Evolutionary conservation across 2,888 invertebrate species (phyloP), one percentile per base, ranked within the genome.

Genomic region (Nasonia oneida): DNA sequence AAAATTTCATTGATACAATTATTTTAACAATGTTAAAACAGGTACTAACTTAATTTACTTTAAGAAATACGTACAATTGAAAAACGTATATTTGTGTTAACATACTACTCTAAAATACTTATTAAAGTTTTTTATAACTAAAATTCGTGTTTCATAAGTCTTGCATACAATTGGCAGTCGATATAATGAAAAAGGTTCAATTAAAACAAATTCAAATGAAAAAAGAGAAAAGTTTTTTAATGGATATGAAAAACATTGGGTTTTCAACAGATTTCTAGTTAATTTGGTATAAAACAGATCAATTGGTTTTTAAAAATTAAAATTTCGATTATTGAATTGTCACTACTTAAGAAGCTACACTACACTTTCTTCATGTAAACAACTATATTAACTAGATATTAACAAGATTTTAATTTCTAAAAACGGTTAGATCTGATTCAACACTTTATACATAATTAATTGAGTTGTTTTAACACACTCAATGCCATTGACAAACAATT

Each of bases 261-360:
- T 47, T 75, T 64, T 14, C 74, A 79, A 74, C 74, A 74, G 23
- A 73, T 39, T 14, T 29, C 50, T 78, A 33, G 39, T 70, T 18
- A 74, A 78, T 78, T 82, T 74, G 42, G 77, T 73, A 85, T 82
- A 85, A 82, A 70, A 76, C 61, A 76, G 75, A 67, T 15, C 29
- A 15, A 64, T 73, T 82, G 14, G 83, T 73, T 86, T 83, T 76
- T 83, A 86, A 83, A 86, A 86, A 76, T 86, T 81, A n/a, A 85
- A 39, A 78, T 71, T 50, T 73, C 50, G 42, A 71, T 74, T 75
- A n/a, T 33, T 64, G 18, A 83, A 57, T 78, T 37, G 47, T 18
- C 12, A 73, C 42, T 75, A 73, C 18, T 29, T 70, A 70, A 14
- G 18, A 47, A 57, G n/a, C 10, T 53, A 81, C 37, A 47, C 29